phyloP scores from a whole-genome alignment of 2,888 invertebrate species.

The Pyrochroa serraticornis region DNA sequence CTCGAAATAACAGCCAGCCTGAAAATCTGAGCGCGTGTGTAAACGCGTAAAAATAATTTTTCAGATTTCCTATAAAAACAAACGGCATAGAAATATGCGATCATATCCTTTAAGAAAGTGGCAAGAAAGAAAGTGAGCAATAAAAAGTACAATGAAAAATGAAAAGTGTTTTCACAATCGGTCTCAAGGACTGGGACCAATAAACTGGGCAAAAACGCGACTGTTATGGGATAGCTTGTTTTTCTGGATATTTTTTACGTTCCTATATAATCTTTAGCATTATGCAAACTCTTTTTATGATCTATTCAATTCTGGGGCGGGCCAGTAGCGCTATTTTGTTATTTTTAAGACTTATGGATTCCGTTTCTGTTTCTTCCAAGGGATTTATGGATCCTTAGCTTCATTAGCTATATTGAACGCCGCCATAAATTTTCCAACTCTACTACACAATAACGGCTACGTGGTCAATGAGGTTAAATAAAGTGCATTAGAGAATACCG shows the following conservation, averaged over 20 bases:
- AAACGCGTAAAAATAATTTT: slow-evolving; percentile 20
- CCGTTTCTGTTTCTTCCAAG: slow-evolving; percentile 38
- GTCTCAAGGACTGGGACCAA: slow-evolving; percentile 24
- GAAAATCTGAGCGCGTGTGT: neutral
- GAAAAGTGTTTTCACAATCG: slow-evolving; percentile 37
- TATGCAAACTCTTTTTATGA: slow-evolving; percentile 36
- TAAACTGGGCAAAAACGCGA: slow-evolving; percentile 27
- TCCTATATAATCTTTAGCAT: slow-evolving; percentile 30
- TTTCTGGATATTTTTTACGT: slow-evolving; percentile 30
- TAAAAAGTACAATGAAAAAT: slow-evolving; percentile 39
- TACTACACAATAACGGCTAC: slow-evolving; percentile 55
- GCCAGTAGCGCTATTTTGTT: slow-evolving; percentile 41
- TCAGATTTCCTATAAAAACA: slow-evolving; percentile 32
- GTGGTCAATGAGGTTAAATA: slow-evolving; percentile 56
- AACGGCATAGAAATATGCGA: slow-evolving; percentile 29
- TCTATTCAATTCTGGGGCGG: slow-evolving; percentile 17
- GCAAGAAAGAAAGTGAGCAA: slow-evolving; percentile 26
- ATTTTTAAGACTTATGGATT: slow-evolving; percentile 41
- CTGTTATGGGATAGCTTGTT: slow-evolving; percentile 30
- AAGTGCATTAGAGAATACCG: slow-evolving; percentile 51
- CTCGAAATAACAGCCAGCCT: neutral
- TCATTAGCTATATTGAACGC: slow-evolving; percentile 58
- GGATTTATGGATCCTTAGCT: slow-evolving; percentile 55
- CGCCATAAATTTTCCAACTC: slow-evolving; percentile 54
- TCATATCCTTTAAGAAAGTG: slow-evolving; percentile 32